Conservation (phyloP, 2,113 vertebrate genomes). For the Galeopterus variegatus region DNA sequence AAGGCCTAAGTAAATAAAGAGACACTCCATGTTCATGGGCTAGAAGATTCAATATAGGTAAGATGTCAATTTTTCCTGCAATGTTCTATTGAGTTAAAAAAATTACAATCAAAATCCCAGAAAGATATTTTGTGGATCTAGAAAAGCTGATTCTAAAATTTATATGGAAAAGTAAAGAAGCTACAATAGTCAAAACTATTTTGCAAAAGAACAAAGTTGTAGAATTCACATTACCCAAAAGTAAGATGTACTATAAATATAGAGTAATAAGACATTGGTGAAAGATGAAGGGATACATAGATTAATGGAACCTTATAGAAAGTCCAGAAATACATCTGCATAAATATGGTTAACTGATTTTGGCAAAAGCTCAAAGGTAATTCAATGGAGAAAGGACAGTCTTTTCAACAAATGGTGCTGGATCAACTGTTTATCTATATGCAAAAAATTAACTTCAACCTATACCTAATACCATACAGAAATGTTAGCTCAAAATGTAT, state of each 20-base stretch:
- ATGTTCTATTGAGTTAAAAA: neutral
- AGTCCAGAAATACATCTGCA: neutral
- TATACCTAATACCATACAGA: neutral
- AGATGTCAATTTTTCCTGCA: neutral
- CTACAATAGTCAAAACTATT: neutral
- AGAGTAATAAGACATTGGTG: neutral
- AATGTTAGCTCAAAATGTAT: neutral
- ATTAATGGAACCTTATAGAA: neutral
- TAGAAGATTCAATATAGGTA: neutral
- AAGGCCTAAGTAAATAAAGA: neutral
- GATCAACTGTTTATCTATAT: neutral
- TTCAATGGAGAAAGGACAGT: neutral
- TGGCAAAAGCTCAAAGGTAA: neutral
- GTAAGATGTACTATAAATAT: neutral
- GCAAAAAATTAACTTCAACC: neutral
- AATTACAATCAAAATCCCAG: neutral
- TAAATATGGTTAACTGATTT: neutral
- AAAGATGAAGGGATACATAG: neutral
- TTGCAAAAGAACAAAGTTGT: neutral
- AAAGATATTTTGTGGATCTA: neutral
- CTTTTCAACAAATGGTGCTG: neutral
- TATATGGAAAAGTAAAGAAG: neutral
- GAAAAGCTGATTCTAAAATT: neutral
- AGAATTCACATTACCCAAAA: neutral
- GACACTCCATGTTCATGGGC: neutral